Evolutionary conservation across 2,113 vertebrate genomes (phyloP).

Genomic region (Coregonus clupeaformis): DNA sequence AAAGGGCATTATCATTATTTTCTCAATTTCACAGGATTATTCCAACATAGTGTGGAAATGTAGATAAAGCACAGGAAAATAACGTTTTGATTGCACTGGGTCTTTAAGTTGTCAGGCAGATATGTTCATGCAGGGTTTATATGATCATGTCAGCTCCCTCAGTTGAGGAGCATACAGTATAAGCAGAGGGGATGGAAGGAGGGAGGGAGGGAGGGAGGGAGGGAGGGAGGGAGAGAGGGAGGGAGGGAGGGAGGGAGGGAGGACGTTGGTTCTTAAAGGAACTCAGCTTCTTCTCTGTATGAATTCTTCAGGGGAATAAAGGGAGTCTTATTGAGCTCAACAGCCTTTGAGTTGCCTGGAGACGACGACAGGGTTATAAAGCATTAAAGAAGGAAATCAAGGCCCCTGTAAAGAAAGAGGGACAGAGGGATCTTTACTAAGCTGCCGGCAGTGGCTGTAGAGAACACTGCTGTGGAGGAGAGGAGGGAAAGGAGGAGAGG

Average conservation of each 20-base stretch:
- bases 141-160: too few relatives aligned
- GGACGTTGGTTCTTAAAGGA: slow-evolving; percentile 59
- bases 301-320: slow-evolving; percentile 50
- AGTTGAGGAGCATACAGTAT: background rate
- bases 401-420: slow-evolving; percentile 40
- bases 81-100: too few relatives aligned
- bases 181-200: background rate
- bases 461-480: slow-evolving; percentile 34
- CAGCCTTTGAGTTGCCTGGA: slow-evolving; percentile 72
- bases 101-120: too few relatives aligned
- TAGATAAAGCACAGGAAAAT: too few relatives aligned
- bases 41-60: too few relatives aligned
- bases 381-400: slow-evolving; percentile 65
- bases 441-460: slow-evolving; percentile 43
- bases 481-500: slow-evolving; percentile 36
- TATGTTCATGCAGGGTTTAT: too few relatives aligned
- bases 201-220: slow-evolving; percentile 21
- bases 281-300: slow-evolving; percentile 41
- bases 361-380: slow-evolving; percentile 64
- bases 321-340: slow-evolving; percentile 65
- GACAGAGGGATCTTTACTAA: slow-evolving; percentile 52
- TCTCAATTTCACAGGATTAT: too few relatives aligned
- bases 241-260: too few relatives aligned
- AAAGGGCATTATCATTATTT: too few relatives aligned
- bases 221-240: slow-evolving; percentile 26